A percentile compares a stretch with the other conserved stretches of the same genome.
Conservation (phyloP, 2,113 vertebrate genomes). For the Paramisgurnus dabryanus region DNA sequence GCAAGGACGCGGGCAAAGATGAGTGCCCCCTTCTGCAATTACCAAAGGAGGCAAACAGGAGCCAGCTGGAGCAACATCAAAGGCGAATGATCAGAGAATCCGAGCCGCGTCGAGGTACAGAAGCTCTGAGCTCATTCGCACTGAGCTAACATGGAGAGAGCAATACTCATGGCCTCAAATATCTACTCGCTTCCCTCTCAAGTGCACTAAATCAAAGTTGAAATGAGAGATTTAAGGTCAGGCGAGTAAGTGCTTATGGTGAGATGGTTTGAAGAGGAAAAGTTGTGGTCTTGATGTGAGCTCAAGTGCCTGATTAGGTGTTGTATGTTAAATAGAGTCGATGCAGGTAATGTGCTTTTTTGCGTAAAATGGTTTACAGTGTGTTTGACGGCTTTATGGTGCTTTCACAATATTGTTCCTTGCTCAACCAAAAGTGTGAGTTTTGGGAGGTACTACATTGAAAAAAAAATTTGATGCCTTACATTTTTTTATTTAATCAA, state of each 20-base stretch:
- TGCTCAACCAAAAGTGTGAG: too few relatives aligned
- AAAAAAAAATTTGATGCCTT: too few relatives aligned
- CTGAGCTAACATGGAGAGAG: conserved; percentile 22
- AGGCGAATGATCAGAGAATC: conserved; percentile 44
- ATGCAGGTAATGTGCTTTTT: too few relatives aligned
- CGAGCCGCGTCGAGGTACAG: conserved; percentile 11
- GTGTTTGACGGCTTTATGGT: too few relatives aligned
- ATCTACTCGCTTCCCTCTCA: conserved; percentile 13
- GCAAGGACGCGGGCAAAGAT: neutral
- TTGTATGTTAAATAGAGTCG: too few relatives aligned
- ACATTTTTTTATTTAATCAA: too few relatives aligned
- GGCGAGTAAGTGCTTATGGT: neutral
- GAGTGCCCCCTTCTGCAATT: conserved; percentile 28
- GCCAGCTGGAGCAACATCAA: conserved; percentile 52
- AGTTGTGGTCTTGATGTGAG: neutral
- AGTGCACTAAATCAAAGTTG: conserved; percentile 19
- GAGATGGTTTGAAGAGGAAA: conserved; percentile 4
- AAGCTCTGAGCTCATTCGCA: conserved; percentile 31
- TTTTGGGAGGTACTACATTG: too few relatives aligned
- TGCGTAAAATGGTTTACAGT: too few relatives aligned
- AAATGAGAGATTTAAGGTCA: conserved; percentile 8
- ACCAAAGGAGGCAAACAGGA: conserved; percentile 32
- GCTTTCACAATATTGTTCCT: too few relatives aligned
- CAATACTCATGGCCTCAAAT: conserved; percentile 7
- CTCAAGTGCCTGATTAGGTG: too few relatives aligned